Evolutionary conservation across 2,888 invertebrate genomes (phyloP).

Genomic region (Hoplodrina blanda): DNA sequence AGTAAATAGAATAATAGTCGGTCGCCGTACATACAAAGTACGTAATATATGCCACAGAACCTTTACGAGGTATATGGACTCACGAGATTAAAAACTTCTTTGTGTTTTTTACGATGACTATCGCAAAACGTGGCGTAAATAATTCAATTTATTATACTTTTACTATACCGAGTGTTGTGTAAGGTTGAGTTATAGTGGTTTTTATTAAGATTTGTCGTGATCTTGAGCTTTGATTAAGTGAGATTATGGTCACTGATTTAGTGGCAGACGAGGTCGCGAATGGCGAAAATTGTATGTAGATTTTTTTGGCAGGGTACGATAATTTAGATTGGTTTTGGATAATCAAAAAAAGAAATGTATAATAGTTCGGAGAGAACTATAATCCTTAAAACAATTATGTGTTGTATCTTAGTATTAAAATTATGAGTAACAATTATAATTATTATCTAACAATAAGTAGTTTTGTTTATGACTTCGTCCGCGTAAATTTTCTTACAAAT

Average conservation of each 20-base stretch:
- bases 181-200: constrained; percentile 52
- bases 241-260: constrained; percentile 48
- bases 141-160: constrained; percentile 62
- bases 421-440: too few species aligned
- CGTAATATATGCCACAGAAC: constrained; percentile 47
- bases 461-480: too few species aligned
- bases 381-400: neutral
- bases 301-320: constrained; percentile 27
- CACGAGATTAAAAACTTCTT: constrained; percentile 65
- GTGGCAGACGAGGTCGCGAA: constrained; percentile 22
- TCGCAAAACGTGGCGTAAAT: constrained; percentile 62
- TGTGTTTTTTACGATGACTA: constrained; percentile 64
- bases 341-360: neutral
- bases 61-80: constrained; percentile 37
- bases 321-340: constrained; percentile 26
- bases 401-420: too few species aligned
- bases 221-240: constrained; percentile 37
- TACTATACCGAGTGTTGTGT: constrained; percentile 33
- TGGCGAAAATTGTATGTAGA: constrained; percentile 17
- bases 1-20: constrained; percentile 66
- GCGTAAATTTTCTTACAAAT: too few species aligned
- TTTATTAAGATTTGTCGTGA: constrained; percentile 52
- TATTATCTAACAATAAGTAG: too few species aligned
- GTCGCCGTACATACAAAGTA: constrained; percentile 48
- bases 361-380: neutral